Conservation (phyloP, 2,888 invertebrate genomes). For the Polydrusus cervinus region DNA sequence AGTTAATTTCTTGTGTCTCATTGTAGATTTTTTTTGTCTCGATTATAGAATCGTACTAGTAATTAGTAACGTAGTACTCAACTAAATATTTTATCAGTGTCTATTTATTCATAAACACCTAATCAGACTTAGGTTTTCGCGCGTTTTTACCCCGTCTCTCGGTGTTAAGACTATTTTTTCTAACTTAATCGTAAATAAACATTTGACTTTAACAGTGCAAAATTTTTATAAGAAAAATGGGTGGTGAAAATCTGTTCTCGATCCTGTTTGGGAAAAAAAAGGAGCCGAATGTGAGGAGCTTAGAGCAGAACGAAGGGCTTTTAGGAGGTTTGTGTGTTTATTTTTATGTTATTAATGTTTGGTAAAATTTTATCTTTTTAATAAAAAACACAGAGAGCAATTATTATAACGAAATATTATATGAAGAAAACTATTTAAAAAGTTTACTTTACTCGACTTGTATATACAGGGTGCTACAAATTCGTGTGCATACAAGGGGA, state of each 20-base stretch:
- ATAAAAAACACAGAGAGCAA: too few relatives aligned
- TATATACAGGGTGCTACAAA: too few relatives aligned
- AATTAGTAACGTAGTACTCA: neutral
- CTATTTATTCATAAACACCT: neutral
- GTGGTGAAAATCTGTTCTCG: constrained; percentile 45
- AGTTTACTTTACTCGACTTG: too few relatives aligned
- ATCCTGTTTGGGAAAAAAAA: constrained; percentile 42
- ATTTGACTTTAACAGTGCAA: neutral
- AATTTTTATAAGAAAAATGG: constrained; percentile 38
- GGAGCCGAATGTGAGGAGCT: constrained; percentile 48
- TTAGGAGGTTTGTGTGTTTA: constrained; percentile 63
- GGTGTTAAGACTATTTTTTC: constrained; percentile 21
- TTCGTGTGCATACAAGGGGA: too few relatives aligned
- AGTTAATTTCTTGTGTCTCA: constrained; percentile 1
- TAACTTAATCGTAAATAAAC: constrained; percentile 21
- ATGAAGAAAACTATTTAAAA: too few relatives aligned
- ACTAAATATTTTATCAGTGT: constrained; percentile 19
- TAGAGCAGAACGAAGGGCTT: constrained; percentile 66
- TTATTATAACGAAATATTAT: too few relatives aligned
- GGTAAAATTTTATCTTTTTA: too few relatives aligned
- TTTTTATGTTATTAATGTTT: constrained; percentile 17
- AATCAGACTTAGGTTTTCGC: constrained; percentile 1
- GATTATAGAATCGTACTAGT: constrained; percentile 6
- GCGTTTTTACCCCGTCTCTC: constrained; percentile 4
- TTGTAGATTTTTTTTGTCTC: constrained; percentile 8